A percentile compares a stretch with the other conserved stretches of the same genome.
These are phyloP conservation scores for Pyxicephalus adspersus DNA, from an alignment of 2,113 vertebrate species.

Conservation along the genomic window DNA sequence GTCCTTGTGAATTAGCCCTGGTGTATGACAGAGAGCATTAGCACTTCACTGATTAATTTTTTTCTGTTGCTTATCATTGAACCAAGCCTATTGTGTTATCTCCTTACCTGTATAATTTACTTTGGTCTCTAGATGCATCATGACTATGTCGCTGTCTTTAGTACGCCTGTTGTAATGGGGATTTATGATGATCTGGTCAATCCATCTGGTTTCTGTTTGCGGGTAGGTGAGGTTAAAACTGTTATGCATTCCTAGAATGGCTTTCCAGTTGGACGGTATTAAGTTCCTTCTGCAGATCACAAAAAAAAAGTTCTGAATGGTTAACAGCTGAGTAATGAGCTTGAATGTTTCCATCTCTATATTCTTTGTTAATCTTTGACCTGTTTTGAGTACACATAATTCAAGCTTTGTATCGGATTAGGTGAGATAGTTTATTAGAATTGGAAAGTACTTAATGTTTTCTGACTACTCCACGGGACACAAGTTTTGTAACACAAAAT, in stretches of 20 bases:
- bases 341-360: conserved; percentile 22
- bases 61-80: no score
- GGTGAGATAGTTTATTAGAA: conserved; percentile 19
- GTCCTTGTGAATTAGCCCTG: no score
- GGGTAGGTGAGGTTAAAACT: conserved; percentile 64
- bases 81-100: not conserved
- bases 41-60: no score
- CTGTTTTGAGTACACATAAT: conserved; percentile 15
- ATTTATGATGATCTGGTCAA: conserved; percentile 83
- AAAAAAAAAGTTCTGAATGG: conserved; percentile 53
- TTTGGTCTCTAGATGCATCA: conserved; percentile 83
- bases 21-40: no score
- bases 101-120: conserved; percentile 81
- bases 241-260: conserved; percentile 76
- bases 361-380: conserved; percentile 47
- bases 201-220: conserved; percentile 61
- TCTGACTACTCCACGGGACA: not conserved
- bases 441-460: conserved; percentile 26
- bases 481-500: conserved; percentile 16
- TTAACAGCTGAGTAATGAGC: conserved; percentile 11
- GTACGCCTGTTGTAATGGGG: conserved; percentile 76
- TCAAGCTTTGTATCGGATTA: conserved; percentile 50
- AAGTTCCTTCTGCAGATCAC: conserved; percentile 77
- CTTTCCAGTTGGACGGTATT: conserved; percentile 76
- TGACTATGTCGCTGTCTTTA: conserved; percentile 84